Evolutionary conservation across 2,888 invertebrate species (phyloP).

Genomic region (Harpalus rufipes): DNA sequence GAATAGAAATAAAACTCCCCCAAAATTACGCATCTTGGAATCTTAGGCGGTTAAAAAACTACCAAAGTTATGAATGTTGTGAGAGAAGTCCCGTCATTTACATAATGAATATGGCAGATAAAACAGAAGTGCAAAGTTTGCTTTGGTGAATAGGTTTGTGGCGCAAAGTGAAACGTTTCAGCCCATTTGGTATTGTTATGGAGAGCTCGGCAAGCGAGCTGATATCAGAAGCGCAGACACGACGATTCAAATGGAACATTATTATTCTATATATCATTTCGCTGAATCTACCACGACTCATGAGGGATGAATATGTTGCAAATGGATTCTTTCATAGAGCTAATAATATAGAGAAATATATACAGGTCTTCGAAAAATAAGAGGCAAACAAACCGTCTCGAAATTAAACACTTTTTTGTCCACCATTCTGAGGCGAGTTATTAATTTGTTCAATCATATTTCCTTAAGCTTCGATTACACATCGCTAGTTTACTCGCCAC

Average conservation of each 20-base stretch:
- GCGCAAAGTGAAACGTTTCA: conserved; percentile 46
- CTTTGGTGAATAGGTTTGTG: conserved; percentile 29
- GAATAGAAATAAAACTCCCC: not conserved
- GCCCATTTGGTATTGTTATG: conserved; percentile 46
- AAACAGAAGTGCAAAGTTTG: conserved; percentile 39
- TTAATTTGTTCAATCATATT: too few relatives aligned
- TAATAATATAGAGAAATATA: not conserved
- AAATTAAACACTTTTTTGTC: too few relatives aligned
- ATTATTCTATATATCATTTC: not conserved
- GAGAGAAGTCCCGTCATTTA: not conserved
- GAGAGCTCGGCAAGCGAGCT: not conserved
- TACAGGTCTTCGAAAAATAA: too few relatives aligned
- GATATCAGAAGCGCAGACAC: conserved; percentile 18
- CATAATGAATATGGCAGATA: conserved; percentile 43
- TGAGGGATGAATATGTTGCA: not conserved
- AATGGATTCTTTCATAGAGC: not conserved
- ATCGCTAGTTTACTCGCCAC: too few relatives aligned
- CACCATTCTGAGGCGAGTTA: too few relatives aligned
- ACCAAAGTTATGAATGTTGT: too few relatives aligned
- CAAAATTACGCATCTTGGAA: conserved; percentile 22
- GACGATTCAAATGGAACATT: not conserved
- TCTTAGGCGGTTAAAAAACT: too few relatives aligned
- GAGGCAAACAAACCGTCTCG: too few relatives aligned
- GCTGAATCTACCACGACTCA: not conserved
- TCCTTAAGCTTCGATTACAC: too few relatives aligned